Percentiles rank a stretch among this genome's conserved stretches.
These are phyloP conservation scores for Pipistrellus nathusii DNA, from an alignment of 2,797 vertebrate genomes.

Conservation along the genomic window DNA sequence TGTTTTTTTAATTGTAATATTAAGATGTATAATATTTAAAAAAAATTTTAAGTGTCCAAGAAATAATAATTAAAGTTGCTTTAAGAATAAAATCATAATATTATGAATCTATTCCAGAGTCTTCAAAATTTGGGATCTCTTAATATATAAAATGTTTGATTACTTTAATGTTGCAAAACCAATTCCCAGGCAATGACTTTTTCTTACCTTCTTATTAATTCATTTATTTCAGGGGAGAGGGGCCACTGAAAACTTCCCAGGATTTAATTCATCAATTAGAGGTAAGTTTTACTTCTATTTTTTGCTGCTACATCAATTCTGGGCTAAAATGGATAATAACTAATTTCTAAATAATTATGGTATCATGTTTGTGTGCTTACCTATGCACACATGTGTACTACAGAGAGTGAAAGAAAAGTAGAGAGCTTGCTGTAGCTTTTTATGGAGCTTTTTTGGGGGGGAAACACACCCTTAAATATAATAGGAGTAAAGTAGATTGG, in stretches of 20 bases:
- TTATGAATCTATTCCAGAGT: conserved; percentile 50
- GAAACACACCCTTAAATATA: neutral
- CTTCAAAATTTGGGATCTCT: conserved; percentile 34
- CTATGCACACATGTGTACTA: neutral
- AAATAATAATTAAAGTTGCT: conserved; percentile 53
- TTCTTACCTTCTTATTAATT: conserved; percentile 61
- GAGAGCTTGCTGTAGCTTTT: neutral
- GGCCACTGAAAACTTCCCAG: conserved; percentile 97
- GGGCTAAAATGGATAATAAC: neutral
- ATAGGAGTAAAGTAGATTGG: neutral
- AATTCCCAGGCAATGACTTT: conserved; percentile 37
- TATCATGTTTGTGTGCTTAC: neutral
- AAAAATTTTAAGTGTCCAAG: neutral
- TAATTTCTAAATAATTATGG: neutral
- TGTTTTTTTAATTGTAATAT: conserved; percentile 62
- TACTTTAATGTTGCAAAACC: conserved; percentile 39
- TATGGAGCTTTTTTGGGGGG: neutral
- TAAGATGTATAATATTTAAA: neutral
- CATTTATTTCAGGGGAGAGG: conserved; percentile 93
- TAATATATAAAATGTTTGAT: conserved; percentile 48
- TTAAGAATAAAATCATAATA: conserved; percentile 47
- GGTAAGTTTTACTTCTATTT: conserved; percentile 87
- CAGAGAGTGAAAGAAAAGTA: neutral
- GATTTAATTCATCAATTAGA: conserved; percentile 98
- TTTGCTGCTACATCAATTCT: conserved; percentile 32